Evolutionary conservation across 2,113 vertebrate genomes (phyloP).

Genomic region (Rallus limicola): DNA sequence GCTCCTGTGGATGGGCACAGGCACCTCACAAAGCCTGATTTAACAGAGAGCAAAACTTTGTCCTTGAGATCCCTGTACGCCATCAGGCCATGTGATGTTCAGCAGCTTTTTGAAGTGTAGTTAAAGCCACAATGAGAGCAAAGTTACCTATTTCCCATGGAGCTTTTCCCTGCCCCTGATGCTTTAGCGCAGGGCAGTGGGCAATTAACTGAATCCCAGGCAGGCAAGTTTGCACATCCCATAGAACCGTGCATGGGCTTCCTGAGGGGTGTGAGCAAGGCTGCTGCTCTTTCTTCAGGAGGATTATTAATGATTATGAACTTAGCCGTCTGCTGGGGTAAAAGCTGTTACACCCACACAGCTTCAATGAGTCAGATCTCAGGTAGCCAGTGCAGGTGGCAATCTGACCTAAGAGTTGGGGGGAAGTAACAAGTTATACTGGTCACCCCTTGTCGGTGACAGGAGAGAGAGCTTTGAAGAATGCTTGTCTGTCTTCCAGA

Average conservation of each 20-base stretch:
- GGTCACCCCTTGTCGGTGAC: not conserved
- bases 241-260: fast-evolving
- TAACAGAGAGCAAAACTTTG: not conserved
- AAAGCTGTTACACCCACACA: conserved; percentile 76
- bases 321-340: conserved; percentile 74
- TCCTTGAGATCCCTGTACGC: not conserved
- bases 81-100: fast-evolving
- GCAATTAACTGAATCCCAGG: not conserved
- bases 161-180: not conserved
- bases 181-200: not conserved
- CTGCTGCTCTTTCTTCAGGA: not conserved
- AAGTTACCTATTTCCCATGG: not conserved
- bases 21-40: fast-evolving
- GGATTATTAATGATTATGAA: not conserved
- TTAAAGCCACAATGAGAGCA: not conserved
- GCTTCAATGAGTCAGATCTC: conserved; percentile 70
- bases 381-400: conserved; percentile 51
- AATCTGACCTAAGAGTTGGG: conserved; percentile 13
- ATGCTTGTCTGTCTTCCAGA: not conserved
- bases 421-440: not conserved
- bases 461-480: not conserved
- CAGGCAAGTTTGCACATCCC: not conserved
- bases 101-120: not conserved
- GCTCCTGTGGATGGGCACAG: fast-evolving
- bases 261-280: fast-evolving